Evolutionary conservation across 2,888 invertebrate genomes (phyloP).

Genomic region (Himalopsyche kuldschensis): DNA sequence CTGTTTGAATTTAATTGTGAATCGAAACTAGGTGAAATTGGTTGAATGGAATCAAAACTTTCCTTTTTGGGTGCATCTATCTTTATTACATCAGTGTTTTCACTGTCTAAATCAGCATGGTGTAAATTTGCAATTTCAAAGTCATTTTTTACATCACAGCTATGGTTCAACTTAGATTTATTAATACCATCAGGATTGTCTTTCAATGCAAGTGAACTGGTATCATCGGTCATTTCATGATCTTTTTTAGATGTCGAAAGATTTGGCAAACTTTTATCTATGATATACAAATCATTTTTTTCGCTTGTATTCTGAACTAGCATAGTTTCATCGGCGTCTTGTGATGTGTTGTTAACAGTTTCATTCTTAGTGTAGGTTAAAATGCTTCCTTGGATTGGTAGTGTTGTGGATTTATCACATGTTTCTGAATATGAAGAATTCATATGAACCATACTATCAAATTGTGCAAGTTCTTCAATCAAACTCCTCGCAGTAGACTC

Average conservation of each 20-base stretch:
- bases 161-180: not conserved
- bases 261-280: not conserved
- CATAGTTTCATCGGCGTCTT: not conserved
- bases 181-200: not conserved
- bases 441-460: not conserved
- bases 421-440: not conserved
- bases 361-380: not conserved
- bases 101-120: not conserved
- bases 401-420: not conserved
- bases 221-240: not conserved
- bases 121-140: not conserved
- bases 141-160: not conserved
- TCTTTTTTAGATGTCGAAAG: not conserved
- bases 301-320: not conserved
- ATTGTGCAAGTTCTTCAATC: slow-evolving; percentile 20
- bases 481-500: slow-evolving; percentile 30
- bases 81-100: not conserved
- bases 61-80: not conserved
- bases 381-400: not conserved
- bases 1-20: not conserved
- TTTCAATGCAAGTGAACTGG: not conserved
- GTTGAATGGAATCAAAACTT: not conserved
- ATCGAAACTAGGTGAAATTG: not conserved
- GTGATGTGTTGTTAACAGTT: not conserved
- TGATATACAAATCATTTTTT: not conserved